Percentiles rank a stretch among this genome's conserved stretches.
Conservation (phyloP, 2,113 vertebrate genomes). For the Vidua macroura region DNA sequence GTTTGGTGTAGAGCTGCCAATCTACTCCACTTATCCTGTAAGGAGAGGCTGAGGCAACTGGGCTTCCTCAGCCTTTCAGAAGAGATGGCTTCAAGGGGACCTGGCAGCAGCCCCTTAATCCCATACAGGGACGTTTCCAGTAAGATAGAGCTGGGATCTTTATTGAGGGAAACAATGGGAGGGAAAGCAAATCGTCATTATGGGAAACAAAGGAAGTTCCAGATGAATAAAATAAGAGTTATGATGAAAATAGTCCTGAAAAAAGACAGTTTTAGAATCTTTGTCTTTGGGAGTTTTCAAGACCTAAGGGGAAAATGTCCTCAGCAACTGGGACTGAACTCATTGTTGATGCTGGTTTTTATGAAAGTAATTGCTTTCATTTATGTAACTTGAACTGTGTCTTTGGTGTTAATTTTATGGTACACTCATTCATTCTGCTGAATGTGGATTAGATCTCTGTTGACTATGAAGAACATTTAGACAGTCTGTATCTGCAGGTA, state of each 20-base stretch:
- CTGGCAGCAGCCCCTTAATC: background rate
- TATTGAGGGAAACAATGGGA: background rate
- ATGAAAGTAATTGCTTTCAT: background rate
- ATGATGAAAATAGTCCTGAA: background rate
- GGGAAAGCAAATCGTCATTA: background rate
- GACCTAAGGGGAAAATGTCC: background rate
- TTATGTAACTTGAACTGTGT: background rate
- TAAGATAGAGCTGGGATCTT: background rate
- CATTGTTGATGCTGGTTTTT: background rate
- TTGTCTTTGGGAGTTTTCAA: background rate
- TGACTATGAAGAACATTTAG: background rate
- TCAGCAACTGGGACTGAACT: background rate
- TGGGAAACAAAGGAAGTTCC: background rate
- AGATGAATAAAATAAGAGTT: background rate
- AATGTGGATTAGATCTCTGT: background rate
- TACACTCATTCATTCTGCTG: background rate
- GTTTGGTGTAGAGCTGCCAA: background rate
- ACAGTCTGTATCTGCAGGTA: background rate
- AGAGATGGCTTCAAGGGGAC: background rate
- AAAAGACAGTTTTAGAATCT: background rate
- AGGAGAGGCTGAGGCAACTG: background rate
- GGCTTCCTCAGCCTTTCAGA: background rate
- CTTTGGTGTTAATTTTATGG: background rate
- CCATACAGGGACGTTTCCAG: accelerated
- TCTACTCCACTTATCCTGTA: background rate